Evolutionary conservation across 2,797 vertebrate genomes (phyloP).

Genomic region (Gorsachius magnificus): DNA sequence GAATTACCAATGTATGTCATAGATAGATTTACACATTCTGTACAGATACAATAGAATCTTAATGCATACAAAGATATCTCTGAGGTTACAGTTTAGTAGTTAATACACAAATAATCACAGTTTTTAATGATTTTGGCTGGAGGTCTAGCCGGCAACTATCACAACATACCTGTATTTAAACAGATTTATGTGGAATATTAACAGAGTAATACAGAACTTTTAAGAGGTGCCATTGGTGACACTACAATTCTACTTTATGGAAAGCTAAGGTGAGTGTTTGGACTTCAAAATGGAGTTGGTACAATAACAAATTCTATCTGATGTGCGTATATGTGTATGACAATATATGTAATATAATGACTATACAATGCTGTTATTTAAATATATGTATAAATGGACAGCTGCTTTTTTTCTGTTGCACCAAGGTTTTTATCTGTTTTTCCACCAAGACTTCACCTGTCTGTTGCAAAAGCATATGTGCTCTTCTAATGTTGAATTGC

Average conservation of each 20-base stretch:
- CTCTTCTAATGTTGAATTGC: background rate
- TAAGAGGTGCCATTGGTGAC: background rate
- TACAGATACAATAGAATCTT: background rate
- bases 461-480: background rate
- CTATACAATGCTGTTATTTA: background rate
- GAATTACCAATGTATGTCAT: background rate
- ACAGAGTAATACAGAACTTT: background rate
- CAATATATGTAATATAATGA: no score
- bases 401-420: background rate
- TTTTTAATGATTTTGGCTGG: background rate
- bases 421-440: fast-evolving
- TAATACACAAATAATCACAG: background rate
- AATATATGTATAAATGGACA: background rate
- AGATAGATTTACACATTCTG: background rate
- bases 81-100: background rate
- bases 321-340: background rate
- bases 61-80: background rate
- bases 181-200: background rate
- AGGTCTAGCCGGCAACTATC: background rate
- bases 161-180: background rate
- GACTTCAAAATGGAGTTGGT: background rate
- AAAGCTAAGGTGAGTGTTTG: background rate
- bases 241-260: background rate
- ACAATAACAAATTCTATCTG: background rate
- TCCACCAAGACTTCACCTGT: background rate